Conservation (phyloP, 2,113 vertebrate species). For the Laticauda colubrina region DNA sequence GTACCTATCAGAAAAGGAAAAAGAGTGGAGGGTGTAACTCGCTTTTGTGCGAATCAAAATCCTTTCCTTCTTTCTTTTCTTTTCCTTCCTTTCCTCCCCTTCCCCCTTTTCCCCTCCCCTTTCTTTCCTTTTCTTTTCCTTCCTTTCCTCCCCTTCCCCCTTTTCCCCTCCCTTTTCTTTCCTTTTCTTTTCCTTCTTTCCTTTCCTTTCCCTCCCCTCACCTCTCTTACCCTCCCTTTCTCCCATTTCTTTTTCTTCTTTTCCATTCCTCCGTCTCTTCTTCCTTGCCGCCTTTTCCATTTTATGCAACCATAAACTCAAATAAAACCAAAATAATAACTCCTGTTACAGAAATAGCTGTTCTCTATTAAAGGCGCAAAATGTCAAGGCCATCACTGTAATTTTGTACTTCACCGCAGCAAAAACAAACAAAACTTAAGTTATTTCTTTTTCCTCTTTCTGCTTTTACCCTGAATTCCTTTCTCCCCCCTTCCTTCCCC, state of each 20-base stretch:
- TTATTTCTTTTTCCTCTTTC: background rate
- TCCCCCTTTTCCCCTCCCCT: no score
- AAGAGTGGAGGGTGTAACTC: no score
- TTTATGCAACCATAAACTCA: background rate
- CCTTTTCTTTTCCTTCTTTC: no score
- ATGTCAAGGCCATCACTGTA: background rate
- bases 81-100: no score
- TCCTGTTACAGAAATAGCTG: background rate
- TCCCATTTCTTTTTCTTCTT: no score
- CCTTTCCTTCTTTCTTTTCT: background rate
- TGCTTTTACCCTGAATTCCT: background rate
- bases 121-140: no score
- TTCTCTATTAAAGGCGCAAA: background rate
- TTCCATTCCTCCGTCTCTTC: no score
- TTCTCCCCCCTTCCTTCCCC: background rate
- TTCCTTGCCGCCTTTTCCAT: background rate
- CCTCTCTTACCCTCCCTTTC: no score
- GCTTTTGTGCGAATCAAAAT: background rate
- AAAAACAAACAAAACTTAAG: background rate
- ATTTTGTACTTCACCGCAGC: background rate
- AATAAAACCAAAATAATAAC: background rate
- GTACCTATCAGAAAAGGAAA: no score
- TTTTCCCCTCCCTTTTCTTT: fast-evolving
- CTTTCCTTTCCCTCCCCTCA: no score
- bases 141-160: no score